These are phyloP conservation scores for Polietes domitor DNA, from an alignment of 2,888 invertebrate genomes.

Conservation along the genomic window DNA sequence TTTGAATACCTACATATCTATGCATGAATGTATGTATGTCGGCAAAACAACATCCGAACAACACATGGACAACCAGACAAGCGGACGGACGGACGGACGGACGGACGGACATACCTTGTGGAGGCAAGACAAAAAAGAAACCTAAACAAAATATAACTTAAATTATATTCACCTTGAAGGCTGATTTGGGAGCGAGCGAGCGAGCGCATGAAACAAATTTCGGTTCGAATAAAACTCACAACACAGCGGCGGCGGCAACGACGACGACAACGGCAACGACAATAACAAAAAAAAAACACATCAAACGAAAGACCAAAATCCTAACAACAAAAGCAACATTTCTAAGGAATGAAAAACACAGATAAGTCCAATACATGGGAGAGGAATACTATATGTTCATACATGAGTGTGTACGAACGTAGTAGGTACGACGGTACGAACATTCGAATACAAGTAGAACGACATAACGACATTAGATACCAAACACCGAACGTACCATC, in stretches of 20 bases:
- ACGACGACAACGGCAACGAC: neutral
- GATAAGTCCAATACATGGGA: conserved; percentile 20
- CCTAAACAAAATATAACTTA: conserved; percentile 50
- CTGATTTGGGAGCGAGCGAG: conserved; percentile 54
- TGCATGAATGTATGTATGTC: too few relatives aligned
- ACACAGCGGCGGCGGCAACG: neutral
- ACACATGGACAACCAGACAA: neutral
- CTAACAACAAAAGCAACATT: conserved; percentile 20
- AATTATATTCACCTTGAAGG: conserved; percentile 63
- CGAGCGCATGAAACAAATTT: neutral
- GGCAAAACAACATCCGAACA: neutral
- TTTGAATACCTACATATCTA: conserved; percentile 7
- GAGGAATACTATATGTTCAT: neutral
- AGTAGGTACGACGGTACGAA: neutral
- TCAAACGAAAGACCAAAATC: neutral
- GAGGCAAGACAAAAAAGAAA: neutral
- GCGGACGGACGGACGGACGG: neutral
- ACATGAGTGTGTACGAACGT: too few relatives aligned
- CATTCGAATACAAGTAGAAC: neutral
- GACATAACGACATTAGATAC: conserved; percentile 20
- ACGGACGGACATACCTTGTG: conserved; percentile 28
- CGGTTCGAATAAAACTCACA: neutral
- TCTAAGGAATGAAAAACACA: conserved; percentile 38
- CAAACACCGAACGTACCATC: neutral
- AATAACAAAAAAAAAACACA: neutral